Percentiles rank a stretch among this genome's conserved stretches.
These are phyloP conservation scores for Carabus problematicus DNA, from an alignment of 2,888 invertebrate genomes.

Conservation along the genomic window DNA sequence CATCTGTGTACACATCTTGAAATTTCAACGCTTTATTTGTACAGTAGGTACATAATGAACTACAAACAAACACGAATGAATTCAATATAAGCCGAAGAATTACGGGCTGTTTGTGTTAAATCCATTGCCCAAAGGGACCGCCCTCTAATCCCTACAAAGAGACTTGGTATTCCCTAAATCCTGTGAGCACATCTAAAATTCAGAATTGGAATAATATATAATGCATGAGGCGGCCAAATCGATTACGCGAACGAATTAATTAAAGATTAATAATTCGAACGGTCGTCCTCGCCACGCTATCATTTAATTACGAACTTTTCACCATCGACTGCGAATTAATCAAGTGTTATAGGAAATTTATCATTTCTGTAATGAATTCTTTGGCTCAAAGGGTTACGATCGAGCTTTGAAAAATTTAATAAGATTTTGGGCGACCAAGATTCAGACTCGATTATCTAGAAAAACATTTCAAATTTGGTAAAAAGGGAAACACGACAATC, in stretches of 20 bases:
- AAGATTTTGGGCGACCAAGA: no score
- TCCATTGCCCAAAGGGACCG: conserved; percentile 22
- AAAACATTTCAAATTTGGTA: no score
- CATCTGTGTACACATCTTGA: conserved; percentile 8
- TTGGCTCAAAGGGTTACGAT: background rate
- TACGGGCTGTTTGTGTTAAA: conserved; percentile 28
- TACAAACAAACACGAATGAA: conserved; percentile 28
- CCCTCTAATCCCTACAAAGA: conserved; percentile 26
- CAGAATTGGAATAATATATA: conserved; percentile 35
- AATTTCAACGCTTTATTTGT: conserved; percentile 18
- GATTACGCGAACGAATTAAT: conserved; percentile 32
- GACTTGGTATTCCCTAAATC: conserved; percentile 27
- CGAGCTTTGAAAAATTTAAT: no score
- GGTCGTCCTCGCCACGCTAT: conserved; percentile 1
- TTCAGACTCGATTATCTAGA: no score
- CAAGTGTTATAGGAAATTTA: conserved; percentile 14
- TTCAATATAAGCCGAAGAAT: conserved; percentile 27
- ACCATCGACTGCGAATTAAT: conserved; percentile 22
- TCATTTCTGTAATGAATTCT: conserved; percentile 4
- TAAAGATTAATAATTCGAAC: conserved; percentile 35
- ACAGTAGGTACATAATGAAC: conserved; percentile 30
- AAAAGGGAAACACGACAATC: no score
- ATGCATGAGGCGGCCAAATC: conserved; percentile 29
- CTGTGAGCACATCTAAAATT: conserved; percentile 30
- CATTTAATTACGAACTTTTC: conserved; percentile 33